A percentile compares a stretch with the other conserved stretches of the same genome.
Conservation (phyloP, 2,797 vertebrate species). For the Lepus oiostolus region DNA sequence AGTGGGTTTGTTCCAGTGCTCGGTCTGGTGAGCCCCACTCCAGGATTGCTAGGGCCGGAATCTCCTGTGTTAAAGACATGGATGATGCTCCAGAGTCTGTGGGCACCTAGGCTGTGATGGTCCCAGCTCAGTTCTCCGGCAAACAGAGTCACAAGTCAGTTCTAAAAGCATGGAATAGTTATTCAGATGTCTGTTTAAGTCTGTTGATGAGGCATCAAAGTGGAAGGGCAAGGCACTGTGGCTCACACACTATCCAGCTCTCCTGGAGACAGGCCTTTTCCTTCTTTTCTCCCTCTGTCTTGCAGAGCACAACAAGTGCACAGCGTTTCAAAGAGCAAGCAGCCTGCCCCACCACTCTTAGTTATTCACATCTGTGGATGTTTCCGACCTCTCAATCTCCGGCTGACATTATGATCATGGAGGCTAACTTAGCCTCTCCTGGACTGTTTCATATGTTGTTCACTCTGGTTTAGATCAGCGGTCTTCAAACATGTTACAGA, state of each 20-base stretch:
- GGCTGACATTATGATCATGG: not conserved
- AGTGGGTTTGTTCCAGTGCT: not conserved
- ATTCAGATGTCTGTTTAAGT: not conserved
- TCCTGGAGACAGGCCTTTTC: not conserved
- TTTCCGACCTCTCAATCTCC: not conserved
- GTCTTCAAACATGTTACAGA: not conserved
- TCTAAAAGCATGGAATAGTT: too few species aligned
- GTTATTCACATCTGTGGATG: rapidly evolving
- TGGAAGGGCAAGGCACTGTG: not conserved
- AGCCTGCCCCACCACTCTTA: not conserved
- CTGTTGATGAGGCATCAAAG: not conserved
- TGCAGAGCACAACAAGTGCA: not conserved
- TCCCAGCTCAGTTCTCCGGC: not conserved
- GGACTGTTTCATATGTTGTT: not conserved
- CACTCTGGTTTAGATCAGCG: not conserved
- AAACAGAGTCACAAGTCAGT: too few species aligned
- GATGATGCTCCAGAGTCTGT: not conserved
- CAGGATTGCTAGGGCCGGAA: not conserved
- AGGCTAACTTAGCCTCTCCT: not conserved
- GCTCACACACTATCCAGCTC: too few species aligned
- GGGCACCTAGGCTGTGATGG: not conserved
- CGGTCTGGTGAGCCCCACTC: not conserved
- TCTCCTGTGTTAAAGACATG: not conserved
- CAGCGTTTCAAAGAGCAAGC: not conserved
- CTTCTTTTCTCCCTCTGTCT: not conserved